Evolutionary conservation across 1,140 invertebrate genomes (phyloP).

Genomic region (Heliconius himera): DNA sequence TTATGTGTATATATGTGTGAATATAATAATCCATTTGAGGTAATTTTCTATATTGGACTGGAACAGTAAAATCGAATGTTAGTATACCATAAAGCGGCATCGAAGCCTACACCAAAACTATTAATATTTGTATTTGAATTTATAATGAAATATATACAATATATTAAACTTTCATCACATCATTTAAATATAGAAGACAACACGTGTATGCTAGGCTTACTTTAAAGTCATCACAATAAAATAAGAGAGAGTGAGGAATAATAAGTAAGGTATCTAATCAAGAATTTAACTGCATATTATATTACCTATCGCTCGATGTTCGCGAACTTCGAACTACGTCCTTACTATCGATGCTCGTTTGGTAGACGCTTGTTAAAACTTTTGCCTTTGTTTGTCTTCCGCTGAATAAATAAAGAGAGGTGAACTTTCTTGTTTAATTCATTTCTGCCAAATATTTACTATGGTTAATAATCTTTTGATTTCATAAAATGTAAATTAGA

Average conservation of each 20-base stretch:
- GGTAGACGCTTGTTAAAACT: slow-evolving; percentile 1
- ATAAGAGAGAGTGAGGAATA: background rate
- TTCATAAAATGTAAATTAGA: background rate
- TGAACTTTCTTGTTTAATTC: background rate
- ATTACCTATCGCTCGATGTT: background rate
- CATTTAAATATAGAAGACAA: no score
- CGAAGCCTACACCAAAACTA: no score
- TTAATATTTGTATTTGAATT: no score
- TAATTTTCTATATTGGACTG: no score
- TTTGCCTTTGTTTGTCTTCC: background rate
- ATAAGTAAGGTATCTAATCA: background rate
- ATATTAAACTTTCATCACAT: no score
- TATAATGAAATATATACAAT: no score
- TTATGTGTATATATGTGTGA: no score
- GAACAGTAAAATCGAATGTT: no score
- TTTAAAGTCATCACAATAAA: no score
- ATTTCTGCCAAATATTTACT: background rate
- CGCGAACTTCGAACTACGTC: background rate
- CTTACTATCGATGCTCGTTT: background rate
- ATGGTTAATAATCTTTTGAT: background rate
- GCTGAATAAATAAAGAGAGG: background rate
- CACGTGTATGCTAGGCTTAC: no score
- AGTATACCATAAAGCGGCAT: no score
- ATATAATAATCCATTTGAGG: no score
- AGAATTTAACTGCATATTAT: background rate